These are phyloP conservation scores for Eurystomus glaucurus DNA, from an alignment of 2,797 vertebrate species.

Conservation along the genomic window DNA sequence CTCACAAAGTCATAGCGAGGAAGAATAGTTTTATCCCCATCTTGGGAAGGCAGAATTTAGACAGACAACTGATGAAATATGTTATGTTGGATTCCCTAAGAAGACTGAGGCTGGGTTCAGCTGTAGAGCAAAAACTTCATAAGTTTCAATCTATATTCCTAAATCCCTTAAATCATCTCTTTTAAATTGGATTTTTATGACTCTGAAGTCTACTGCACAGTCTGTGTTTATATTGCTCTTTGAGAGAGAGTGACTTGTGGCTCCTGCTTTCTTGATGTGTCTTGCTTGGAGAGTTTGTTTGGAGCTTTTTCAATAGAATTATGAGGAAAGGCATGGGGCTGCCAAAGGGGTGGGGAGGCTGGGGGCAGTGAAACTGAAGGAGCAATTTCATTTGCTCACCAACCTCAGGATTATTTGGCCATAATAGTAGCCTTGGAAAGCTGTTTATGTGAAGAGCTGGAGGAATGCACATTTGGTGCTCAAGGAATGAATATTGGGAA, in stretches of 20 bases:
- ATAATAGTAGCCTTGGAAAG: background rate
- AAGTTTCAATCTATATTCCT: background rate
- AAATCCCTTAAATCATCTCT: background rate
- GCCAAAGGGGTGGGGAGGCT: background rate
- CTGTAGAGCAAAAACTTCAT: background rate
- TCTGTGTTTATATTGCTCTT: background rate
- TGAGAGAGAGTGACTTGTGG: background rate
- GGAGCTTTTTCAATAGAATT: background rate
- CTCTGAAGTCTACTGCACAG: background rate
- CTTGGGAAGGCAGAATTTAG: background rate
- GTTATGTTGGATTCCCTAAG: background rate
- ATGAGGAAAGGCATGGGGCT: accelerated
- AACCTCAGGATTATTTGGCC: background rate
- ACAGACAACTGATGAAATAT: background rate
- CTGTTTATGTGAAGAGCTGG: background rate
- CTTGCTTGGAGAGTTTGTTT: background rate
- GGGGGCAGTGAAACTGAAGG: background rate
- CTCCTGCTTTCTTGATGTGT: background rate
- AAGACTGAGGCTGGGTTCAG: background rate
- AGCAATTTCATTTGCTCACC: background rate
- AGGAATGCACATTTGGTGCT: background rate
- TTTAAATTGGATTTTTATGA: conserved; percentile 3
- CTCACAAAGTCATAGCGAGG: background rate
- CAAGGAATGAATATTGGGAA: background rate
- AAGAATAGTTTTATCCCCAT: background rate